Evolutionary conservation across 2,797 vertebrate genomes (phyloP), one percentile per base, ranked within the genome.

Genomic region (Eidolon dupreanum): DNA sequence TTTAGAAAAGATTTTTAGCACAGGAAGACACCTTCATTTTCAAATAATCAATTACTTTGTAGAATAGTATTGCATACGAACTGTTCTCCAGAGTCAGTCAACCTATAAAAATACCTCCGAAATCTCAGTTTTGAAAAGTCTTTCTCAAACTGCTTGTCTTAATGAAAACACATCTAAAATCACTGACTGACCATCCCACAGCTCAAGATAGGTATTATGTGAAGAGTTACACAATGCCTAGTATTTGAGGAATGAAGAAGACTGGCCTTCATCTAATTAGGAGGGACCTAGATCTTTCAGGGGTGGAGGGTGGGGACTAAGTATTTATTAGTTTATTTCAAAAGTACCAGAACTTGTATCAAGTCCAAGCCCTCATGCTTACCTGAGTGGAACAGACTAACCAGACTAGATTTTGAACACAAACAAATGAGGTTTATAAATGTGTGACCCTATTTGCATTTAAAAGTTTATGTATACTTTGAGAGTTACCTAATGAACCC

Each of bases 251-350:
- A 78, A 86, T 86, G 33, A 33, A 33, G 36, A 71, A 41, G 77
- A 83, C 20, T 20, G 13, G 33, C 0, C 22, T 38, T 66, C 49
- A 24, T 87, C 16, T 28, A 55, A 33, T 26, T 59, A 75, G 31
- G 20, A 91, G 16, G 28, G 8, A 51, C 19, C 13, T 28, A 66
- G 1, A 16, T 55, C 17, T 19, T 57, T 57, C 17, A 17, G 17
- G 51, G 51, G 51, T 53, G 17, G 22, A 8, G 55, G 55, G 22
- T 57, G 53, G 41, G n/a, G 75, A 43, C 28, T 22, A 75, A 61
- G 6, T 28, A 70, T 70, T 68, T 77, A 83, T 53, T 61, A 70
- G 74, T 87, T 81, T 95, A 81, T 91, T 91, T 73, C 6, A 81
- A 89, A 94, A 79, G 24, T 81, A 57, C 19, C 26, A 46, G 36